Evolutionary conservation across 2,113 vertebrate genomes (phyloP).

Genomic region (Myrmophylax atrothorax): DNA sequence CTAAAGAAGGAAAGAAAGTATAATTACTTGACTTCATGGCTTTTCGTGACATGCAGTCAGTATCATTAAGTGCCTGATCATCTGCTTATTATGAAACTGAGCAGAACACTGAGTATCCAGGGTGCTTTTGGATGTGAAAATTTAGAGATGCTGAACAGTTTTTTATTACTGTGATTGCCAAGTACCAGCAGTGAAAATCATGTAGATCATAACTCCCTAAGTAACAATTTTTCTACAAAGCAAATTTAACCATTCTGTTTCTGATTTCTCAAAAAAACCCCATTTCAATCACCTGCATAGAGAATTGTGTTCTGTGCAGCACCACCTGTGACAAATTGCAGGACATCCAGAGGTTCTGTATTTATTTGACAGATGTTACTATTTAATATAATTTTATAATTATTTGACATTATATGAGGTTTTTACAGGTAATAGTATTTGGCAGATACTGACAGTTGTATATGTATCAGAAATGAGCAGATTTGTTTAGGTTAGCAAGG

Average conservation of each 20-base stretch:
- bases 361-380: background rate
- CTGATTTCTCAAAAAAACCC: background rate
- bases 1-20: background rate
- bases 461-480: background rate
- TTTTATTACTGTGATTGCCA: background rate
- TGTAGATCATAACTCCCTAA: background rate
- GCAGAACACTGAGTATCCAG: background rate
- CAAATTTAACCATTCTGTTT: background rate
- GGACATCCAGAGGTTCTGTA: background rate
- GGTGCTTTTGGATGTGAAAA: background rate
- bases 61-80: background rate
- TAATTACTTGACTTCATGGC: background rate
- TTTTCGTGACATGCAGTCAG: background rate
- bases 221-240: background rate
- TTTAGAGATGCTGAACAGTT: background rate
- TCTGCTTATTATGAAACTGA: background rate
- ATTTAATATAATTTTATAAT: background rate
- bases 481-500: background rate
- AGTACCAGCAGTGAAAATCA: background rate
- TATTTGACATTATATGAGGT: background rate
- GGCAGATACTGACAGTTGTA: background rate
- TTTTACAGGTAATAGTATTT: background rate
- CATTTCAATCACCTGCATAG: background rate
- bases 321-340: background rate
- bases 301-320: background rate